Base-by-base conservation (phyloP, 1,140 invertebrate genomes). In the Drosophila suzukii region DNA sequence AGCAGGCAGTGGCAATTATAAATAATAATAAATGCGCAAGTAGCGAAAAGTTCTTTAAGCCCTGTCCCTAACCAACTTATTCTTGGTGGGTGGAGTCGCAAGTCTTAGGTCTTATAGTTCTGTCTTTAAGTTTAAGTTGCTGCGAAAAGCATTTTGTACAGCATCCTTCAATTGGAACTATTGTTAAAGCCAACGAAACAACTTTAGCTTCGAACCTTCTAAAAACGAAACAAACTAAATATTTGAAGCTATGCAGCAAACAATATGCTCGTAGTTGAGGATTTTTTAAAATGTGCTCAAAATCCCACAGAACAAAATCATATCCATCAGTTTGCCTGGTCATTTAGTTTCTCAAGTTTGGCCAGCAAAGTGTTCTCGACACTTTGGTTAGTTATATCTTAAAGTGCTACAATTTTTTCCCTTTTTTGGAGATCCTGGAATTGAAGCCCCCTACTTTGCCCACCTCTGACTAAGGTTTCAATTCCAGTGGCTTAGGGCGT, bases 391-490 rank as follows among this genome's bases (percentile, higher is more conserved):
- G 13, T 20, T 30, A 62, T 62, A 32, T 43, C 43, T 41, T 59
- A 30, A 32, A 41, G 41, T 43, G 15, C 8, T 30, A 6, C 24
- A n/a, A 10, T 12, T 15, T 15, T 13, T 6, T 11, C 20, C 53
- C 27, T 20, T 61, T 46, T 30, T n/a, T 36, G 39, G 56, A n/a
- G 30, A 17, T 56, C 44, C 44, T 20, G 20, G 20, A 1, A 20
- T 20, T 20, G 20, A 20, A 20, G 2, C 20, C 20, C n/a, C 8
- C 39, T 13, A 11, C n/a, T 44, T 7, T 27, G n/a, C 27, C 41
- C 17, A 17, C 17, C 15, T 65, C 20, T 17, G n/a, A 44, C 41
- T 30, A 58, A 58, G 68, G 71, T 58, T 58, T 57, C 32, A 12
- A 36, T 72, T 72, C 27, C 41, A 20, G 5, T 27, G 47, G 47